Evolutionary conservation across 2,888 invertebrate genomes (phyloP).

Genomic region (Athalia rosae): DNA sequence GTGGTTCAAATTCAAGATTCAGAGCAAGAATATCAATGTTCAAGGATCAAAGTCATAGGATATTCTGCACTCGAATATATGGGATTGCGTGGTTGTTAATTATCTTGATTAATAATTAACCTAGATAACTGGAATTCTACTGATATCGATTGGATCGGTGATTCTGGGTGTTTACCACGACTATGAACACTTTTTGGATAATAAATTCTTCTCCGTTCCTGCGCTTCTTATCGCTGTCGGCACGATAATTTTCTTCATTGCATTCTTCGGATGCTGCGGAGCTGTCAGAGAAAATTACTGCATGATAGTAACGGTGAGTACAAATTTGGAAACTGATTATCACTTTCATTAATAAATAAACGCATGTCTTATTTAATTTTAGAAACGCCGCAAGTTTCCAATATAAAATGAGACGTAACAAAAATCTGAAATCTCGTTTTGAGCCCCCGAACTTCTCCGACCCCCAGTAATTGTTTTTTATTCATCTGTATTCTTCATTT

Average conservation of each 20-base stretch:
- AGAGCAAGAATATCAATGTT: too few relatives aligned
- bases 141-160: constrained; percentile 84
- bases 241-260: constrained; percentile 83
- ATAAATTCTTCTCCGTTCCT: constrained; percentile 84
- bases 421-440: not conserved
- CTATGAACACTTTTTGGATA: constrained; percentile 81
- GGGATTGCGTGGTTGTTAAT: too few relatives aligned
- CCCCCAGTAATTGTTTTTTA: not conserved
- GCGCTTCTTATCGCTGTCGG: constrained; percentile 78
- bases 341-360: too few relatives aligned
- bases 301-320: constrained; percentile 85
- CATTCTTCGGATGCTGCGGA: constrained; percentile 93
- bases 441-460: not conserved
- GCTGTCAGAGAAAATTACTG: constrained; percentile 89
- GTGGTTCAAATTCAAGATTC: too few relatives aligned
- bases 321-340: not conserved
- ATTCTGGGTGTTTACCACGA: constrained; percentile 80
- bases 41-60: too few relatives aligned
- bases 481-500: constrained; percentile 50
- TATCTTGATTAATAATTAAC: not conserved
- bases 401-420: not conserved
- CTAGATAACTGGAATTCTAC: constrained; percentile 88
- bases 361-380: too few relatives aligned
- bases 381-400: not conserved
- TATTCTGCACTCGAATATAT: too few relatives aligned